Evolutionary conservation across 2,113 vertebrate species (phyloP).

Genomic region (Greenwoodochromis staneri): DNA sequence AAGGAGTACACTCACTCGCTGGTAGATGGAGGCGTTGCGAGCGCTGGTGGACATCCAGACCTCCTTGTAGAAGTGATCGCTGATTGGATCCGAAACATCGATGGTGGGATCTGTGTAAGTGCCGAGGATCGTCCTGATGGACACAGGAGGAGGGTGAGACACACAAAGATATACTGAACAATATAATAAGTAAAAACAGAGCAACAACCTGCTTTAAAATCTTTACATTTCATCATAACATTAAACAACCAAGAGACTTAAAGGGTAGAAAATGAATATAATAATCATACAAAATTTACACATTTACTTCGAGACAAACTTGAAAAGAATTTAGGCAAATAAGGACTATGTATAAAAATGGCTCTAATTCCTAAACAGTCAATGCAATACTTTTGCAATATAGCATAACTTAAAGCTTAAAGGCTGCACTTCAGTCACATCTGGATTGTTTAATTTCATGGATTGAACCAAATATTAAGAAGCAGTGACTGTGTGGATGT

Average conservation of each 20-base stretch:
- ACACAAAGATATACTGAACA: background rate
- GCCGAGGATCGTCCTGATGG: constrained; percentile 81
- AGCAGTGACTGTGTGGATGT: background rate
- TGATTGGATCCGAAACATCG: constrained; percentile 85
- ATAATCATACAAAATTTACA: accelerated
- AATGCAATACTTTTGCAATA: background rate
- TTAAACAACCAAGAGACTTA: background rate
- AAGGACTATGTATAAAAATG: background rate
- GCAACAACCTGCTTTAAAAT: background rate
- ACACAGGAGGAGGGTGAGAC: background rate
- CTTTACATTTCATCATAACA: background rate
- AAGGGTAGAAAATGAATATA: background rate
- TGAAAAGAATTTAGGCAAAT: background rate
- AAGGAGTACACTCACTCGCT: constrained; percentile 70
- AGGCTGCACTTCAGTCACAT: accelerated
- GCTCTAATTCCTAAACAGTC: background rate
- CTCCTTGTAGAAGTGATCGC: constrained; percentile 95
- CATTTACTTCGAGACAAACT: accelerated
- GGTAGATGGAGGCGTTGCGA: constrained; percentile 90
- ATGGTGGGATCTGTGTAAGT: constrained; percentile 71
- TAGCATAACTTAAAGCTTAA: accelerated
- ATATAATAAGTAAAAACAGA: background rate
- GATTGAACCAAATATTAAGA: background rate
- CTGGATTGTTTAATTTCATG: background rate
- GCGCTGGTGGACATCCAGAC: constrained; percentile 87